These are phyloP conservation scores for Sisyra terminalis DNA, from an alignment of 2,888 invertebrate species.

Conservation along the genomic window DNA sequence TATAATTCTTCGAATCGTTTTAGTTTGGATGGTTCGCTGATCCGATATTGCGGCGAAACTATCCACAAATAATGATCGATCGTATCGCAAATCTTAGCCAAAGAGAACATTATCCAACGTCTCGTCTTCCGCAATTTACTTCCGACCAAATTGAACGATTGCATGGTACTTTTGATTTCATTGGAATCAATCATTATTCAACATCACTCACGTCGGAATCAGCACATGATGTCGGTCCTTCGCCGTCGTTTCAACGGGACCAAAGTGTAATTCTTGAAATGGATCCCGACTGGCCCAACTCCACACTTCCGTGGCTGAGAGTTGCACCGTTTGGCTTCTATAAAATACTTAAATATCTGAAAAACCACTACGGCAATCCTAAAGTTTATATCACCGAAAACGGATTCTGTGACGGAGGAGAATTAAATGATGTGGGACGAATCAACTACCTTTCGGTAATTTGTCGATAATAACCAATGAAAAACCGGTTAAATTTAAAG, in stretches of 20 bases:
- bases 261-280: constrained; percentile 37
- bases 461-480: neutral
- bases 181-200: constrained; percentile 61
- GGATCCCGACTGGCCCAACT: constrained; percentile 35
- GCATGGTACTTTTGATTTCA: constrained; percentile 46
- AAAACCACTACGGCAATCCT: constrained; percentile 36
- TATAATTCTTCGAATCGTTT: constrained; percentile 45
- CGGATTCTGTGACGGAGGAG: constrained; percentile 35
- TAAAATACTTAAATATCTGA: constrained; percentile 39
- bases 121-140: constrained; percentile 45
- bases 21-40: constrained; percentile 50
- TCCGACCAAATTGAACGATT: constrained; percentile 39
- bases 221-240: constrained; percentile 11
- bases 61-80: constrained; percentile 44
- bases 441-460: constrained; percentile 31
- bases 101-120: constrained; percentile 36
- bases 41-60: constrained; percentile 50
- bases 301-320: neutral
- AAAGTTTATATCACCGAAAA: constrained; percentile 42
- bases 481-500: too few relatives aligned
- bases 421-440: constrained; percentile 31
- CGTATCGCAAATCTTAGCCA: constrained; percentile 37
- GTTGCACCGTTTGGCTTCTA: constrained; percentile 42
- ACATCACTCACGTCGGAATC: constrained; percentile 27
- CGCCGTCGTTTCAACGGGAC: constrained; percentile 43